Percentiles rank a stretch among this genome's conserved stretches.
Conservation (phyloP, 37 sponge, comb jelly and placozoan genomes). For the Bolinopsis microptera region DNA sequence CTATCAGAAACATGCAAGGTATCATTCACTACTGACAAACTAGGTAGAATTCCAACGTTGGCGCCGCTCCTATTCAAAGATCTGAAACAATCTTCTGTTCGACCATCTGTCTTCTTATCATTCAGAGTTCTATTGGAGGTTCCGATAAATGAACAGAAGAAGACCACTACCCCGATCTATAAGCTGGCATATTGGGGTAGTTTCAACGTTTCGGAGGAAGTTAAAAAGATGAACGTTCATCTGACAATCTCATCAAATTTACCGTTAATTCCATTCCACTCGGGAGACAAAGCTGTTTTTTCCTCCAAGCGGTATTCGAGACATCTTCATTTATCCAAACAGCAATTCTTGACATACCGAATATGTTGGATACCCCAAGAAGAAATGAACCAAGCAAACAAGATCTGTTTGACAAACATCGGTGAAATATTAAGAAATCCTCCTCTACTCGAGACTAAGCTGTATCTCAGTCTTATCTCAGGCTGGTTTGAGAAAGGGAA, state of each 20-base stretch:
- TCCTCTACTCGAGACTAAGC: neutral
- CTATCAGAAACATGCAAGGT: conserved; percentile 2
- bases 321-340: neutral
- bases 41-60: neutral
- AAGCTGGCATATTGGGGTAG: conserved; percentile 32
- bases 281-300: conserved; percentile 14
- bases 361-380: neutral
- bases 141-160: conserved; percentile 31
- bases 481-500: conserved; percentile 64
- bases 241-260: neutral
- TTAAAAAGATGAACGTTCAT: neutral
- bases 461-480: conserved; percentile 22
- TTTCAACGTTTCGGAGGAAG: neutral
- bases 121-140: neutral
- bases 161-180: neutral
- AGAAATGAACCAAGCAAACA: neutral
- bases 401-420: neutral
- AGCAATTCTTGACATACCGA: neutral
- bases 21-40: neutral
- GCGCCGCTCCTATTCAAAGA: neutral
- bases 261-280: neutral
- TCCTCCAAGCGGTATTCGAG: neutral
- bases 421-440: neutral
- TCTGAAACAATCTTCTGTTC: neutral
- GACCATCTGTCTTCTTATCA: neutral